Evolutionary conservation across 2,888 invertebrate genomes (phyloP).

Genomic region (Scelioninae gen. 2): DNA sequence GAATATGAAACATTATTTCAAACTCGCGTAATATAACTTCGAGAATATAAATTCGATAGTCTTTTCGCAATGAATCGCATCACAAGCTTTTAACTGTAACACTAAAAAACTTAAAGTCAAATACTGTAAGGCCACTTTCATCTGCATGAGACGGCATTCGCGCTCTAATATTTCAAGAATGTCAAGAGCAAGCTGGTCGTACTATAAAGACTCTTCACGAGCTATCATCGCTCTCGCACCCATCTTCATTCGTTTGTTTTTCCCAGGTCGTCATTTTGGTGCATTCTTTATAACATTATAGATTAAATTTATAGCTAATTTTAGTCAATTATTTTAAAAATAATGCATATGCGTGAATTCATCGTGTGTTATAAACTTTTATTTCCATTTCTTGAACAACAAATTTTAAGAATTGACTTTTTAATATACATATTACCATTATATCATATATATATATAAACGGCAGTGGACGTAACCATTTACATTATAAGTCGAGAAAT

Average conservation of each 20-base stretch:
- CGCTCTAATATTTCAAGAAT: conserved; percentile 71
- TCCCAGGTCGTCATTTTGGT: conserved; percentile 11
- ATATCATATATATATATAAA: too few species aligned
- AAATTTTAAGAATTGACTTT: too few species aligned
- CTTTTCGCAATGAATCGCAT: conserved; percentile 47
- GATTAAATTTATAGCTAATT: too few species aligned
- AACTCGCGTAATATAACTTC: conserved; percentile 37
- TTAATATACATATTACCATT: too few species aligned
- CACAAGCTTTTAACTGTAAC: conserved; percentile 46
- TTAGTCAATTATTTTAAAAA: too few species aligned
- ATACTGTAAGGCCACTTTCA: conserved; percentile 60
- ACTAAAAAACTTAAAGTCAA: conserved; percentile 50
- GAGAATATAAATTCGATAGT: conserved; percentile 48
- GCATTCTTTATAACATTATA: too few species aligned
- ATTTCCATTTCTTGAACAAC: too few species aligned
- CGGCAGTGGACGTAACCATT: too few species aligned
- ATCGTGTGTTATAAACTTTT: too few species aligned
- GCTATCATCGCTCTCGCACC: conserved; percentile 37
- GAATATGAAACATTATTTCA: conserved; percentile 48
- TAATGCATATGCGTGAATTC: too few species aligned
- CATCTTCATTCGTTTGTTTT: conserved; percentile 9
- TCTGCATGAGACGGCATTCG: conserved; percentile 67
- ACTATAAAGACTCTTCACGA: conserved; percentile 64
- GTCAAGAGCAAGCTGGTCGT: conserved; percentile 67
- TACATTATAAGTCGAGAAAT: too few species aligned